Percentiles rank a stretch among this genome's conserved stretches.
Conservation (phyloP, 1,140 invertebrate species). For the Aporrectodea caliginosa region DNA sequence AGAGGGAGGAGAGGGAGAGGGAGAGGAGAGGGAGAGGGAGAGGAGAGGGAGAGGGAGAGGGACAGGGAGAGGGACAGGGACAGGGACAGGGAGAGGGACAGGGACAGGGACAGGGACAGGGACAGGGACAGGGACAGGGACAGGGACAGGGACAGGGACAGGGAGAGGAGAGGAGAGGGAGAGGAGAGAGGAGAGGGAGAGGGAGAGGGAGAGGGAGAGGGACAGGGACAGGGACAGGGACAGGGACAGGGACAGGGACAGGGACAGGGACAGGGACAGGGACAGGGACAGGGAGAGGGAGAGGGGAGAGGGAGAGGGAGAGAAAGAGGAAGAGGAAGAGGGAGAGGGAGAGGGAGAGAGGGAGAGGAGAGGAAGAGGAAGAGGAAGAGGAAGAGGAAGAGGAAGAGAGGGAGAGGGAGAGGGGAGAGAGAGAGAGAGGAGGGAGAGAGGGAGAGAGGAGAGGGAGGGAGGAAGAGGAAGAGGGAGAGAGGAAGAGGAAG, state of each 20-base stretch:
- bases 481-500: not conserved
- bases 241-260: too few species aligned
- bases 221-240: too few species aligned
- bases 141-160: too few species aligned
- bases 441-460: constrained; percentile 15
- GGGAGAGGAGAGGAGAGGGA: too few species aligned
- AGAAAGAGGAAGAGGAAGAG: not conserved
- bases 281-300: not conserved
- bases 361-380: constrained; percentile 7
- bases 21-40: constrained; percentile 8
- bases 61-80: too few species aligned
- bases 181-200: too few species aligned
- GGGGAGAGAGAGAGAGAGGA: constrained; percentile 6
- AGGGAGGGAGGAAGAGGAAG: constrained; percentile 6
- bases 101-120: too few species aligned
- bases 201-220: too few species aligned
- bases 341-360: not conserved
- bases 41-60: not conserved
- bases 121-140: too few species aligned
- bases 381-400: constrained; percentile 29
- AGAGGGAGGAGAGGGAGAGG: constrained; percentile 12
- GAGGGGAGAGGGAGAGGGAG: not conserved
- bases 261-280: too few species aligned
- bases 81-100: too few species aligned
- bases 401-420: constrained; percentile 16